Conservation (phyloP, 2,888 invertebrate genomes). For the Dicranocentrus wangi region DNA sequence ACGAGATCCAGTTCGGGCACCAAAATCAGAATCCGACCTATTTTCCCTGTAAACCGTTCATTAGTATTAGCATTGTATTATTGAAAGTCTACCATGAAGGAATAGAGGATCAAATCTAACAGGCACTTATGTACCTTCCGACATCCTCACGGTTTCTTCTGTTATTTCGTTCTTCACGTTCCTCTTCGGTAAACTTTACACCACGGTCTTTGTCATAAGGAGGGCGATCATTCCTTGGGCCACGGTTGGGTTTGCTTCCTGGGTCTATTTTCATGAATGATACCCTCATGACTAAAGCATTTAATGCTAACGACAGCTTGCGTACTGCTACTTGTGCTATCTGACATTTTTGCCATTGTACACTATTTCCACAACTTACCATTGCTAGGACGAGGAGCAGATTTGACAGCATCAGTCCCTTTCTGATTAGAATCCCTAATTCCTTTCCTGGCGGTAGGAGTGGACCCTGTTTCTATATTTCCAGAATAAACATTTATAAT, state of each 20-base stretch:
- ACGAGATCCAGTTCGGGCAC: constrained; percentile 76
- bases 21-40: constrained; percentile 64
- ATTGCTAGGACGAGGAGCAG: constrained; percentile 40
- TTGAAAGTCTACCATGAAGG: too few species aligned
- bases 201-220: constrained; percentile 75
- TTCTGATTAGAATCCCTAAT: constrained; percentile 72
- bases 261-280: neutral
- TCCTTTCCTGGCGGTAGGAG: constrained; percentile 69
- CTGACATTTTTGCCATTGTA: too few species aligned
- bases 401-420: constrained; percentile 65
- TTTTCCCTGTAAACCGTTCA: constrained; percentile 43
- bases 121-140: constrained; percentile 69
- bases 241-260: constrained; percentile 66
- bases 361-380: constrained; percentile 15
- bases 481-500: neutral
- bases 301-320: too few species aligned
- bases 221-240: constrained; percentile 67
- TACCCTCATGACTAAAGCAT: too few species aligned
- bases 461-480: constrained; percentile 62
- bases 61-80: neutral
- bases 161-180: constrained; percentile 84
- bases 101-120: too few species aligned
- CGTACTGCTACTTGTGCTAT: too few species aligned
- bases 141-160: constrained; percentile 77
- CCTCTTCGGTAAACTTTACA: constrained; percentile 78